Conservation (phyloP, 2,888 invertebrate species). For the Lasioglossum vierecki region DNA sequence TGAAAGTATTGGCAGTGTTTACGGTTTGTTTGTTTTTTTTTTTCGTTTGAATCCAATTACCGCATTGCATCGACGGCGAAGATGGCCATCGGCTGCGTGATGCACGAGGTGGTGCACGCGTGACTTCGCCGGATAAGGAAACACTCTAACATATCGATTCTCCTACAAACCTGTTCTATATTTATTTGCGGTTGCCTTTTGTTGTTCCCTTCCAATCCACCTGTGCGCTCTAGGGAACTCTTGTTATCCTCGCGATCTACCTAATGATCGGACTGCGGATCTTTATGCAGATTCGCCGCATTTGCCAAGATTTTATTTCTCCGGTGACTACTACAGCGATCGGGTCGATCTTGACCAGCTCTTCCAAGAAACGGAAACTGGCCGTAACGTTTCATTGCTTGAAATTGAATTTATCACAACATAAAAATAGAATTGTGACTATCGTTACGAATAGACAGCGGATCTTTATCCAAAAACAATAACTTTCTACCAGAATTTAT, state of each 20-base stretch:
- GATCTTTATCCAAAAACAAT: no score
- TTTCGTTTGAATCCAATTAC: neutral
- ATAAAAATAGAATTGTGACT: neutral
- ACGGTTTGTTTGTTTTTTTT: constrained; percentile 17
- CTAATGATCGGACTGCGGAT: constrained; percentile 10
- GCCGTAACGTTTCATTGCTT: no score
- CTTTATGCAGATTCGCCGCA: constrained; percentile 2
- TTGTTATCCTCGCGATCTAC: neutral
- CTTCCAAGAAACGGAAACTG: neutral
- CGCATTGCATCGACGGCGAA: neutral
- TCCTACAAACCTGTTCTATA: constrained; percentile 26
- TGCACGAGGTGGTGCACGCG: neutral
- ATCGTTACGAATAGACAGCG: no score
- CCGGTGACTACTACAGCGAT: neutral
- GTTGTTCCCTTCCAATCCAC: neutral
- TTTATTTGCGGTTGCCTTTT: constrained; percentile 9
- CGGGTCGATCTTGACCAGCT: neutral
- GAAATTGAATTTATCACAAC: neutral
- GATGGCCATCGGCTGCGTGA: neutral
- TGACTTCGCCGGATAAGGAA: constrained; percentile 42
- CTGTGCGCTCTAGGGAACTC: neutral
- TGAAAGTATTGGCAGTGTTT: constrained; percentile 42
- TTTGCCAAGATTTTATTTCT: neutral
- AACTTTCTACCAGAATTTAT: no score
- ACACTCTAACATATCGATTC: constrained; percentile 41